Evolutionary conservation across 2,113 vertebrate species (phyloP).

Genomic region (Stegostoma tigrinum): DNA sequence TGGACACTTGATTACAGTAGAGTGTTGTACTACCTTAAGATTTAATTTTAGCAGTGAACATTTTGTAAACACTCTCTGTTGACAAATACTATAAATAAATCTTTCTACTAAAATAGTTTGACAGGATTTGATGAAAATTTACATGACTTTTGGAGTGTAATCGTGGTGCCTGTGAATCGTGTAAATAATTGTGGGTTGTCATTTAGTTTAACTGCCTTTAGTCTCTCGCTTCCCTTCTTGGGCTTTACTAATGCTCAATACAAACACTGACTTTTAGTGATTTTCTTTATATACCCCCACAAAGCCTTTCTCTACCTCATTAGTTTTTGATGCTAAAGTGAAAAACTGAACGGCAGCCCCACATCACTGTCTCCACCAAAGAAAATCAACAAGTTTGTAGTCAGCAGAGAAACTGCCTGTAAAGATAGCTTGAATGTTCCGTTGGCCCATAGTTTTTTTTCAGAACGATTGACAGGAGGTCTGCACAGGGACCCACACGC

Average conservation of each 20-base stretch:
- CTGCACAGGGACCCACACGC: too few species aligned
- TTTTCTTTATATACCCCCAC: neutral
- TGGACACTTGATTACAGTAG: neutral
- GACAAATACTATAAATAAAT: neutral
- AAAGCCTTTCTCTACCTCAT: neutral
- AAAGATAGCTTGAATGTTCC: neutral
- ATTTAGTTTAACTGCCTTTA: neutral
- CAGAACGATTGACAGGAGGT: too few species aligned
- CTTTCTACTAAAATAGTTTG: neutral
- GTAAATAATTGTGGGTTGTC: constrained; percentile 18
- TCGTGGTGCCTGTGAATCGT: neutral
- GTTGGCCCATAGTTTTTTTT: too few species aligned
- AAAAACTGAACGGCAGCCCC: neutral
- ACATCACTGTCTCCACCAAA: neutral
- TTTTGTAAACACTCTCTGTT: neutral
- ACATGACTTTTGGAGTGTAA: neutral
- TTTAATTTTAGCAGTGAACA: neutral
- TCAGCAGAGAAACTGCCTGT: neutral
- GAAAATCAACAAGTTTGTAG: neutral
- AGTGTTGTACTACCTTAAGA: neutral
- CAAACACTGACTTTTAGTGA: neutral
- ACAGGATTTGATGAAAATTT: constrained; percentile 1
- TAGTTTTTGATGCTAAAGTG: neutral
- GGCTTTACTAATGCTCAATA: neutral
- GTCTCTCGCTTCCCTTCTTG: neutral